Evolutionary conservation across 2,888 invertebrate genomes (phyloP).

Genomic region (Deilephila elpenor): DNA sequence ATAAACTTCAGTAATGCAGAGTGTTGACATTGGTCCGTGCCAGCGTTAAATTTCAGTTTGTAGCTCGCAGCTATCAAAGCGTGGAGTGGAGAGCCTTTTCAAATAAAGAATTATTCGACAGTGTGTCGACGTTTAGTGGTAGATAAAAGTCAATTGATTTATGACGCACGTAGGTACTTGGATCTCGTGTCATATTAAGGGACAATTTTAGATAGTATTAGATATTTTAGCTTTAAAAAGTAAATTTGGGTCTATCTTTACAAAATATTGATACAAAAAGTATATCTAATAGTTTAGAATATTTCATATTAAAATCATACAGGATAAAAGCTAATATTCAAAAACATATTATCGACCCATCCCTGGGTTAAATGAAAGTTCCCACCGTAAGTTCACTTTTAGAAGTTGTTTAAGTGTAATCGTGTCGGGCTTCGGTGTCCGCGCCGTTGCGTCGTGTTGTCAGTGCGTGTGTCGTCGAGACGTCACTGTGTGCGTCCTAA

Average conservation of each 20-base stretch:
- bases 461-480: neutral
- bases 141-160: too few species aligned
- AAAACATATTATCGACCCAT: neutral
- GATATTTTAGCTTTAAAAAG: too few species aligned
- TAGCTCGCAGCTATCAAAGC: neutral
- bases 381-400: neutral
- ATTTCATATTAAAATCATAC: too few species aligned
- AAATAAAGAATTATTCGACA: neutral
- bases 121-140: too few species aligned
- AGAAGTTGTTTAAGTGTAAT: neutral
- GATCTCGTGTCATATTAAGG: too few species aligned
- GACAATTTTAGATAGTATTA: too few species aligned
- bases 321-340: neutral
- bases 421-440: too few species aligned
- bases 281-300: too few species aligned
- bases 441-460: neutral
- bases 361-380: neutral
- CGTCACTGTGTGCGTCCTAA: slow-evolving; percentile 26
- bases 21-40: slow-evolving; percentile 24
- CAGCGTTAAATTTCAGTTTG: slow-evolving; percentile 17
- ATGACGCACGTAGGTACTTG: too few species aligned
- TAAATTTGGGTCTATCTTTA: too few species aligned
- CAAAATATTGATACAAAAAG: too few species aligned
- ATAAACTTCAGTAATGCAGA: slow-evolving; percentile 28
- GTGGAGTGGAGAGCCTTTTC: neutral